Conservation (phyloP, 1,140 invertebrate genomes). For the Camponotus vicinus region DNA sequence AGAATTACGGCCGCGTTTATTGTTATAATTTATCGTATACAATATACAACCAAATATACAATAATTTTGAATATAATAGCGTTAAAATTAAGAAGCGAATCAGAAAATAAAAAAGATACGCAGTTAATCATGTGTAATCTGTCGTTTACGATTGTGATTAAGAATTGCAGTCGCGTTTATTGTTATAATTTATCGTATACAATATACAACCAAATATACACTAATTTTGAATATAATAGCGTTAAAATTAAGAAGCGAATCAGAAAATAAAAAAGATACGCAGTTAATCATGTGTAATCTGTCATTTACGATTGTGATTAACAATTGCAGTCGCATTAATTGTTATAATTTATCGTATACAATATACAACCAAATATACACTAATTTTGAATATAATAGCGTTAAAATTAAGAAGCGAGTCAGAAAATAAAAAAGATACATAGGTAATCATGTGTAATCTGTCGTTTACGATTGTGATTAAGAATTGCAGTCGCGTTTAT, state of each 20-base stretch:
- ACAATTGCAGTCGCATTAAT: background rate
- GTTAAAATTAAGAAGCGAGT: background rate
- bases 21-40: too few relatives aligned
- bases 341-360: too few relatives aligned
- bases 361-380: background rate
- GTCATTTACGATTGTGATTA: background rate
- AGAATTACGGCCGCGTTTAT: background rate
- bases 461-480: background rate
- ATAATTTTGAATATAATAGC: background rate
- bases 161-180: background rate
- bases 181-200: too few relatives aligned
- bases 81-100: background rate
- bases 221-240: background rate
- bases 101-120: too few relatives aligned
- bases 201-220: background rate
- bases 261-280: too few relatives aligned
- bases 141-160: background rate
- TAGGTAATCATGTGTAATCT: background rate
- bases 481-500: background rate
- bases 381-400: background rate
- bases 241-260: background rate
- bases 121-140: background rate
- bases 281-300: background rate
- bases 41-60: background rate
- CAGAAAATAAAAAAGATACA: too few relatives aligned